Conservation (phyloP, 2,113 vertebrate species). For the Turnix velox region DNA sequence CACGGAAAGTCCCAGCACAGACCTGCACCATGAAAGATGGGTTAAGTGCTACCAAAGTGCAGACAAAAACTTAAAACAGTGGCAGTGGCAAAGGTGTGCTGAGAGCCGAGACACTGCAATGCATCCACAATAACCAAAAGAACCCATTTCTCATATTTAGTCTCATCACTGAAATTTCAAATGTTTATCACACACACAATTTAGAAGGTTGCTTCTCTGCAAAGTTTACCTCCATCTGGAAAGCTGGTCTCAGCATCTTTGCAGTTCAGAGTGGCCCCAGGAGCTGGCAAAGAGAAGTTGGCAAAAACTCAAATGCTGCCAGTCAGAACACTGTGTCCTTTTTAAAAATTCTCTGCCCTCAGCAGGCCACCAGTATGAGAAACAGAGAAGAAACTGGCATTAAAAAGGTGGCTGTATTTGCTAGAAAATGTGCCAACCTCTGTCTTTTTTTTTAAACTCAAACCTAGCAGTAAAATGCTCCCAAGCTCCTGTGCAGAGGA, state of each 20-base stretch:
- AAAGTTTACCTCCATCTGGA: neutral
- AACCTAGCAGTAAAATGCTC: neutral
- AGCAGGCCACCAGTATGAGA: neutral
- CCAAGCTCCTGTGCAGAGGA: neutral
- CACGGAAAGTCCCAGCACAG: neutral
- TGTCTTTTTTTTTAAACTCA: neutral
- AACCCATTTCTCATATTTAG: neutral
- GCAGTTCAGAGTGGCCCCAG: neutral
- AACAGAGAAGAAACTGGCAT: neutral
- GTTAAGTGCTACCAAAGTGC: neutral
- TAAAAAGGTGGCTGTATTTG: neutral
- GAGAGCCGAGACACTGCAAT: neutral
- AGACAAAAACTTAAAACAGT: neutral
- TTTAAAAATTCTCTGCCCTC: neutral
- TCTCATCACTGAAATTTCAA: neutral
- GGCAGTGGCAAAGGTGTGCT: neutral
- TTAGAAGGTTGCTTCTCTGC: neutral
- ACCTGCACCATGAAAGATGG: neutral
- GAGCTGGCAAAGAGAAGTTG: neutral
- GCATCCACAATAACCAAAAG: neutral
- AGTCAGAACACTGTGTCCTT: conserved; percentile 15
- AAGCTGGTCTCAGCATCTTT: neutral
- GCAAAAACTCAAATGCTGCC: conserved; percentile 2
- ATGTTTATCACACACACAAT: neutral
- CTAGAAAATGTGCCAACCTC: neutral